Base-by-base conservation (phyloP, 2,888 invertebrate genomes). In the Selenia dentaria region DNA sequence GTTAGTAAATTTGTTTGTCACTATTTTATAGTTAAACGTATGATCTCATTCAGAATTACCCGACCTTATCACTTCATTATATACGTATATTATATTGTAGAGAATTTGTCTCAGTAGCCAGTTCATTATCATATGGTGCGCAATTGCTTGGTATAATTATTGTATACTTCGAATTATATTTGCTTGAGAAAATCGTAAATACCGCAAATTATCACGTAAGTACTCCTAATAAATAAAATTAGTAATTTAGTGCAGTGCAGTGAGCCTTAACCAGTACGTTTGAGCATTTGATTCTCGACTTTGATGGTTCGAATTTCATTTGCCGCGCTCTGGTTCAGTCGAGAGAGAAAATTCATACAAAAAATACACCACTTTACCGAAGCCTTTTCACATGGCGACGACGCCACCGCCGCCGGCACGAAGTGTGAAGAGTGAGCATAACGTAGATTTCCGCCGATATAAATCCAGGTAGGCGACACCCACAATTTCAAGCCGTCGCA, bases 401-500 rank as follows among this genome's bases (percentile, higher is more conserved):
- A 2, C 16, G 16, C 2, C 16, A 4, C 16, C 67, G 57, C 61
- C 67, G 66, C 70, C 38, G 38, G 73, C 77, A 70, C 75, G 67
- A 77, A 79, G 78, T 80, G 82, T 79, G 83, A 83, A 83, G 77
- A 79, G 80, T 79, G 83, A 83, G 79, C 78, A 78, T 71, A 74
- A 70, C 74, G 70, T 79, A 80, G 80, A 82, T 83, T 81, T 80
- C 74, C 79, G 69, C 77, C 74, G 77, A 80, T 84, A 83, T 86
- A 86, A 85, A 86, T 85, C 83, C 78, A 70, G 70, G 74, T 69
- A 74, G 70, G 76, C 74, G 79, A 81, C 82, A 80, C 72, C 77
- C 71, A 69, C 71, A 72, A 78, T 76, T 77, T 79, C 75, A 73
- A 67, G 72, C 66, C 75, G 70, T 68, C 71, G 75, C 52, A 81